Evolutionary conservation across 1,140 invertebrate species (phyloP).

Genomic region (Cydia pomonella): DNA sequence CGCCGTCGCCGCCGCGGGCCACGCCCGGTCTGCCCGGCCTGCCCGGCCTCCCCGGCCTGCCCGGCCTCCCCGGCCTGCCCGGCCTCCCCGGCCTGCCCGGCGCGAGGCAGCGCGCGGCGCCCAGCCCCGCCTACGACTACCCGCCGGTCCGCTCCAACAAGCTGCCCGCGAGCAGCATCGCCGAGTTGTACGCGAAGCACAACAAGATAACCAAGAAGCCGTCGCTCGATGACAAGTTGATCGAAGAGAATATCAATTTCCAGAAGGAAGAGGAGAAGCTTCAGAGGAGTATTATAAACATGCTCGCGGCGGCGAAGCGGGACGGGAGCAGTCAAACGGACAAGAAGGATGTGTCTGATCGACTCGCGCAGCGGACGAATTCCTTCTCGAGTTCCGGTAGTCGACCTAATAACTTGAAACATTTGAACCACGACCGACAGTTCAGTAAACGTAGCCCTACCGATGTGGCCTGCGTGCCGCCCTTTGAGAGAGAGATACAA

Average conservation of each 20-base stretch:
- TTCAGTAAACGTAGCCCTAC: constrained; percentile 76
- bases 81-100: constrained; percentile 65
- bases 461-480: constrained; percentile 80
- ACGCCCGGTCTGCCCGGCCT: constrained; percentile 79
- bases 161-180: constrained; percentile 59
- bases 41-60: constrained; percentile 76
- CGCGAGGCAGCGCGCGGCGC: constrained; percentile 59
- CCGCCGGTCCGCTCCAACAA: constrained; percentile 63
- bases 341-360: constrained; percentile 79
- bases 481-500: constrained; percentile 88
- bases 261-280: constrained; percentile 79
- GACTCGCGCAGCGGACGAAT: constrained; percentile 69
- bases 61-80: constrained; percentile 81
- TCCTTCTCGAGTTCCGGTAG: constrained; percentile 77
- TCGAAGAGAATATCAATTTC: constrained; percentile 64
- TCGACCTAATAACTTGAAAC: constrained; percentile 75
- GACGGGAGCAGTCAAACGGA: constrained; percentile 85
- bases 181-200: constrained; percentile 71
- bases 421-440: constrained; percentile 75
- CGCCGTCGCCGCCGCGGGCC: constrained; percentile 79
- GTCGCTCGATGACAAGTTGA: constrained; percentile 69
- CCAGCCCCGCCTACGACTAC: constrained; percentile 65
- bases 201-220: constrained; percentile 69
- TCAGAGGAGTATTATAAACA: constrained; percentile 76
- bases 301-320: constrained; percentile 80